A percentile compares a stretch with the other conserved stretches of the same genome.
These are phyloP conservation scores for Ptychochromis oligacanthus DNA, from an alignment of 2,113 vertebrate species.

Conservation along the genomic window DNA sequence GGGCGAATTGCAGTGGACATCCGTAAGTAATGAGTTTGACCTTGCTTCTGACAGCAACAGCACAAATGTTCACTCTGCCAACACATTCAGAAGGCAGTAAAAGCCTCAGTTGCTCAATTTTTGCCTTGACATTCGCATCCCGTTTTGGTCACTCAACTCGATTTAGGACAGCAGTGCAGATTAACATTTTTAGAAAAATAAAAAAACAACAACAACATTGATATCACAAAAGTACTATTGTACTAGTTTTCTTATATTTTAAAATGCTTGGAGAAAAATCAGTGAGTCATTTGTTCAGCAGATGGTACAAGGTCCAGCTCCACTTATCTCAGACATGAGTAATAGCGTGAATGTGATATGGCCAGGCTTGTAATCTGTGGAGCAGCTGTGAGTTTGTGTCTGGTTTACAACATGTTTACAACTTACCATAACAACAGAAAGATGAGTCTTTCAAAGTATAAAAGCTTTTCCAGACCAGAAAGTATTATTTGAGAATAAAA, in stretches of 20 bases:
- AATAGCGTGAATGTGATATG: background rate
- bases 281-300: background rate
- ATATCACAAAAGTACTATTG: background rate
- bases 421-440: background rate
- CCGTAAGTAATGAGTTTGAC: slow-evolving; percentile 74
- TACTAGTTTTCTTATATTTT: background rate
- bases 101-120: background rate
- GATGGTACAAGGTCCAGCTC: background rate
- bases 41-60: background rate
- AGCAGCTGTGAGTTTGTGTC: background rate
- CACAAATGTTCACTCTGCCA: background rate
- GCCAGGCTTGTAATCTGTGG: background rate
- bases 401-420: background rate
- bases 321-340: background rate
- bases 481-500: background rate
- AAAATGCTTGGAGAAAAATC: background rate
- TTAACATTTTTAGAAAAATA: background rate
- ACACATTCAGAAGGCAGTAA: background rate
- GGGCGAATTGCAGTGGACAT: slow-evolving; percentile 84
- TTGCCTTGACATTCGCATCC: background rate
- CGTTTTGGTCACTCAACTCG: background rate
- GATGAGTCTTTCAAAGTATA: background rate
- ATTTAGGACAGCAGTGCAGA: background rate
- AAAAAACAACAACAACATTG: background rate
- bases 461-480: background rate